Percentiles rank a stretch among this genome's conserved stretches.
These are phyloP conservation scores for Pachyrhynchus sulphureomaculatus DNA, from an alignment of 1,140 invertebrate genomes.

Conservation along the genomic window DNA sequence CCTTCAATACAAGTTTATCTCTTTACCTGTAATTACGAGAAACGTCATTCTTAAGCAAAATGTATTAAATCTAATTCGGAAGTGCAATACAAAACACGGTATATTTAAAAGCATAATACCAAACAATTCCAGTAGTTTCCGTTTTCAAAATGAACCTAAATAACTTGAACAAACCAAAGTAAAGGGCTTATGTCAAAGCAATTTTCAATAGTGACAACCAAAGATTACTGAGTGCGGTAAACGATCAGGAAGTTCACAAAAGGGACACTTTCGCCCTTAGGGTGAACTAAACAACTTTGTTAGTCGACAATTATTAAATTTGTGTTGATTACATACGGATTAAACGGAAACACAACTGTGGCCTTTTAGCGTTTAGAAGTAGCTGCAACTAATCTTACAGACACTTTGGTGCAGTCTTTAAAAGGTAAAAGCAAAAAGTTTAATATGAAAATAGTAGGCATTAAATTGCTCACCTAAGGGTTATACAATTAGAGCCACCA, in stretches of 20 bases:
- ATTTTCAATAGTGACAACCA: slow-evolving; percentile 11
- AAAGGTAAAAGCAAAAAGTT: no score
- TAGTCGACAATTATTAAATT: slow-evolving; percentile 28
- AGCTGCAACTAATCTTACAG: not conserved
- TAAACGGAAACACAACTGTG: slow-evolving; percentile 18
- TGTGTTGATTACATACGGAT: slow-evolving; percentile 26
- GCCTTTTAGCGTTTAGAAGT: slow-evolving; percentile 8
- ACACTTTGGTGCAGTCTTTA: slow-evolving; percentile 10
- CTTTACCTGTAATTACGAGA: no score
- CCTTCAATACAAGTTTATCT: no score
- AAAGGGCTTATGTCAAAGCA: slow-evolving; percentile 5
- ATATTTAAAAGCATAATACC: slow-evolving; percentile 6
- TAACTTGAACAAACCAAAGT: slow-evolving; percentile 9
- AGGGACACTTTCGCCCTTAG: not conserved
- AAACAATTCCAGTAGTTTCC: slow-evolving; percentile 8
- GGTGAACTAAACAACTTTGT: slow-evolving; percentile 20
- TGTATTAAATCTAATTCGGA: slow-evolving; percentile 13
- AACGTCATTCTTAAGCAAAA: no score
- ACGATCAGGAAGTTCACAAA: slow-evolving; percentile 18
- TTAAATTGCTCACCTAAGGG: no score
- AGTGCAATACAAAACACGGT: not conserved
- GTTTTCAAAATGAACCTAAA: slow-evolving; percentile 14
- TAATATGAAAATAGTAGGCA: no score
- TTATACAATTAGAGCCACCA: no score
- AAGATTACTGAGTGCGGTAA: slow-evolving; percentile 12